Base-by-base conservation (phyloP, 1,140 invertebrate genomes). In the Drosophila burlai region DNA sequence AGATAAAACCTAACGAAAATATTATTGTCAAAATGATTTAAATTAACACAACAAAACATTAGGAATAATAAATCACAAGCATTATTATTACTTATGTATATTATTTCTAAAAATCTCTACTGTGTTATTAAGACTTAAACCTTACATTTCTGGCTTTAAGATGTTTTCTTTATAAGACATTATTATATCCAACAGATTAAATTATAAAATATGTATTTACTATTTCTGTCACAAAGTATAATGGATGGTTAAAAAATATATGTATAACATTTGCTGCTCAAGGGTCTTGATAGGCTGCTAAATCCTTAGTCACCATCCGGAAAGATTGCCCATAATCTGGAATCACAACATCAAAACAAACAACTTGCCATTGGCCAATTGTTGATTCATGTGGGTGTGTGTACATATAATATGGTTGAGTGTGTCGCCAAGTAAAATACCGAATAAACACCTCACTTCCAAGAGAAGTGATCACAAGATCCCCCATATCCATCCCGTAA, bases 341-440 rank as follows among this genome's bases (percentile, higher is more conserved):
- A 69, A 72, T 72, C 65, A 72, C 69, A 72, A 68, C 43, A 72
- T 47, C 34, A 68, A 57, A 69, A 69, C 68, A 72, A 72, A 68
- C 50, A 68, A 40, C 65, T 72, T 49, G 64, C 68, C 68, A 69
- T 69, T 72, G 68, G 65, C 65, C 65, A 72, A 58, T 69, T 72
- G 64, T 72, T 72, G 68, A 69, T 58, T 72, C 68, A 49, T 71
- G 31, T 71, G 24, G 49, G 42, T 42, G 29, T 42, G 29, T 46
- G 64, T 40, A 24, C 31, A 36, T 36, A 49, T 26, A 49, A 49
- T n/a, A 49, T 29, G 21, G 21, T 10, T 15, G 8, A 36, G 36
- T 55, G 66, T 49, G 50, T 71, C 49, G 64, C 59, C 42, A 61
- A 62, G 16, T 62, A 29, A 67, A 15, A 49, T 34, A 58, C 49